Base-by-base conservation (phyloP, 1,140 invertebrate genomes). In the Aplysia californica region DNA sequence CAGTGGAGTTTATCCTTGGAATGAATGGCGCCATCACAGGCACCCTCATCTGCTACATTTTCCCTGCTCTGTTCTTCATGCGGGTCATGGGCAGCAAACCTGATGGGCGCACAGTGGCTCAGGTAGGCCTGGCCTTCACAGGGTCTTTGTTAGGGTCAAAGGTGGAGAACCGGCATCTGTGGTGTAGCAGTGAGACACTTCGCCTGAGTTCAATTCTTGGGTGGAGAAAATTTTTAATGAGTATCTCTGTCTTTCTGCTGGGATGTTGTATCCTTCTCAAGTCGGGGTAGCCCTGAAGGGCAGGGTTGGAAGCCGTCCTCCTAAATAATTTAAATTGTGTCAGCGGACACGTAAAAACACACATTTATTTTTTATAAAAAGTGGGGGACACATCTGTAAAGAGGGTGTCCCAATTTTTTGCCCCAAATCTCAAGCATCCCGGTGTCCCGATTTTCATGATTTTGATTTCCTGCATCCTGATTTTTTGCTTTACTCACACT, bases 1-100 rank as follows among this genome's bases (percentile, higher is more conserved):
- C 84, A 91, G 96, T 99, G 77, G 97, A 98, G 91, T 92, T 98
- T 82, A 95, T 98, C 64, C 91, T 98, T 35, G 96, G 96, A 3
- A 88, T 98, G 38, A 94, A 97, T 68, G 97, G 97, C 20, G 96
- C 97, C 20, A 98, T 97, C 18, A 96, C 97, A 81, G 97, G 97
- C 3, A 95, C 96, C n/a, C 92, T 96, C 73, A 95, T 98, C 79
- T 98, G 96, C 84, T 92, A 97, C 21, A 94, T 98, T 82, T 95
- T 98, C 85, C 97, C 97, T 0, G 94, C 96, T 1, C 91, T 93
- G 3, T 91, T 92, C 68, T 93, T 92, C 79, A 87, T 92, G 4
- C 83, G 85, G 55, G 87, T 92, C 18, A 90, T 91, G 74, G 86
- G 87, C 4, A 89, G 86, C 50, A 88, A 88, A 69, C 88, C 89